Evolutionary conservation across 2,113 vertebrate species (phyloP), one percentile per base, ranked within the genome.

Genomic region (Ranitomeya variabilis): DNA sequence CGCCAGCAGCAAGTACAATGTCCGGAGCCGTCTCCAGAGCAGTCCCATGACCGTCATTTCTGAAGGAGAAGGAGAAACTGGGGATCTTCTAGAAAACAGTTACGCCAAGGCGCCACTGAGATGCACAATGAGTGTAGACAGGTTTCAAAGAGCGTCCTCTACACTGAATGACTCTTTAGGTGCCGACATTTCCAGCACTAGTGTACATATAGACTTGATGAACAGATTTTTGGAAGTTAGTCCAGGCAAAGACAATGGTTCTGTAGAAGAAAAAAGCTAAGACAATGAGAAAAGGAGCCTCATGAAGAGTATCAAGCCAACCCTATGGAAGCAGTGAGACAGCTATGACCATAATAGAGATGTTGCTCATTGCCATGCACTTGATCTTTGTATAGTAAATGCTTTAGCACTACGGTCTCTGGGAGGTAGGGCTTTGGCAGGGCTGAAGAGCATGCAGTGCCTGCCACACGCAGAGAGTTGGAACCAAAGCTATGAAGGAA

Each of bases 21-120:
- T 97, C 19, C 96, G 98, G 80, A 96, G 94, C 92, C 96, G 98
- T 21, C 95, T 99, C 93, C 97, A 97, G 91, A 99, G 98, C 95
- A 99, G 97, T 93, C 98, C 98, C 31, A 99, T 99, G 98, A 99
- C 97, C 0, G 98, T 99, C 80, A 99, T 99, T 92, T 97, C 97
- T 0, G 98, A 99, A 91, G 96, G 97, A 0, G 98, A 99, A 14
- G 97, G 97, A 12, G 98, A 99, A 78, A 89, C 91, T 81, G 73
- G 90, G 0, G 98, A 99, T 86, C 92, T 93, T 1, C 89, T 90
- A 0, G 95, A 96, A 21, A 91, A 86, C 85, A 92, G 95, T 64
- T 89, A 71, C n/a, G 80, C 19, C 73, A 87, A 92, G 67, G 91
- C 91, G 80, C 92, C 74, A 62, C 92, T 90, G 3, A 91, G 90